A percentile compares a stretch with the other conserved stretches of the same genome.
Evolutionary conservation across 2,797 vertebrate species (phyloP).

Genomic region (Borostomias antarcticus): DNA sequence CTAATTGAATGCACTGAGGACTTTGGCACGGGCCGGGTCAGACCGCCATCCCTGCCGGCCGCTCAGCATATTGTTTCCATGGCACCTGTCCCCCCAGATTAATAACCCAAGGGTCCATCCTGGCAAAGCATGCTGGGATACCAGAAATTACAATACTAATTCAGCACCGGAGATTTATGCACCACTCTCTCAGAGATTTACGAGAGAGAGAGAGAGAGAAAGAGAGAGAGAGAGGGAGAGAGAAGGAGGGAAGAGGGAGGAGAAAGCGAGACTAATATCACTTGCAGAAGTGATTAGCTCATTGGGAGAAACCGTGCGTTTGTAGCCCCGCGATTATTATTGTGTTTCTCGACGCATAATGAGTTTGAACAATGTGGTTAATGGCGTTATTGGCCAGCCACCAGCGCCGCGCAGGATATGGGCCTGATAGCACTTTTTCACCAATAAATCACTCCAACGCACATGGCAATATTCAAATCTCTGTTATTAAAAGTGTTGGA

Average conservation of each 20-base stretch:
- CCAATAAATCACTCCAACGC: slow-evolving; percentile 79
- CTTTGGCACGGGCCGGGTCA: slow-evolving; percentile 60
- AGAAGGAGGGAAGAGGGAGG: slow-evolving; percentile 13
- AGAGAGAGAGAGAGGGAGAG: slow-evolving; percentile 39
- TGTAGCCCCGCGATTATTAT: slow-evolving; percentile 78
- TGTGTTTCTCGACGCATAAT: slow-evolving; percentile 80
- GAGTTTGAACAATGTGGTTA: slow-evolving; percentile 82
- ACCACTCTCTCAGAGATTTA: slow-evolving; percentile 69
- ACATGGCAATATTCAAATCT: slow-evolving; percentile 81
- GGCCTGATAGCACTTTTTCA: slow-evolving; percentile 78
- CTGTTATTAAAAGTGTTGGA: slow-evolving; percentile 80
- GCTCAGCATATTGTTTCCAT: slow-evolving; percentile 72
- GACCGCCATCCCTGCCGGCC: slow-evolving; percentile 59
- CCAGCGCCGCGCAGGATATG: slow-evolving; percentile 73
- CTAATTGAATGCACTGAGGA: slow-evolving; percentile 64
- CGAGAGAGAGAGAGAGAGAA: slow-evolving; percentile 29
- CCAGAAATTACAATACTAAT: slow-evolving; percentile 76
- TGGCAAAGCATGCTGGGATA: slow-evolving; percentile 70
- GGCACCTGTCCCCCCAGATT: slow-evolving; percentile 71
- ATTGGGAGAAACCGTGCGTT: slow-evolving; percentile 74
- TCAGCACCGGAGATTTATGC: slow-evolving; percentile 70
- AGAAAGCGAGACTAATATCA: slow-evolving; percentile 65
- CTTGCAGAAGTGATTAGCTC: slow-evolving; percentile 75
- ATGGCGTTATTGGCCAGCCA: slow-evolving; percentile 81
- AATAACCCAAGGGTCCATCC: slow-evolving; percentile 70